Percentiles rank a stretch among this genome's conserved stretches.
These are phyloP conservation scores for Chloroclysta siterata DNA, from an alignment of 2,888 invertebrate species.

Conservation along the genomic window DNA sequence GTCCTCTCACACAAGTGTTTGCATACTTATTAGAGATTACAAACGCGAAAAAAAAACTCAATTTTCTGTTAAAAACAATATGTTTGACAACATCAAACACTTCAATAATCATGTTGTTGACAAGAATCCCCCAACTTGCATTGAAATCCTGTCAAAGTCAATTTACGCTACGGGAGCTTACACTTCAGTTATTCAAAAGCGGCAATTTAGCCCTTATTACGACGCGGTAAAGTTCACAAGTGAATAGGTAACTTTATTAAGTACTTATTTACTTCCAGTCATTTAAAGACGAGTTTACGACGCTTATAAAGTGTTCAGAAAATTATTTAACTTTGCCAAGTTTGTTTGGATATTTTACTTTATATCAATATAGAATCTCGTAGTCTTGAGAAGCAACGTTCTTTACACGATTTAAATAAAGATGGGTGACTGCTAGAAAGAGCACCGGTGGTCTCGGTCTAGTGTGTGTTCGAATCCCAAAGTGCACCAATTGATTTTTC, in stretches of 20 bases:
- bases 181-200: neutral
- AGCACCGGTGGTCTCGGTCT: too few relatives aligned
- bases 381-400: too few relatives aligned
- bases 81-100: too few relatives aligned
- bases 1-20: too few relatives aligned
- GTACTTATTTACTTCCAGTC: slow-evolving; percentile 23
- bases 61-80: too few relatives aligned
- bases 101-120: neutral
- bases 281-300: slow-evolving; percentile 18
- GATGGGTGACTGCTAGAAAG: too few relatives aligned
- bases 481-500: too few relatives aligned
- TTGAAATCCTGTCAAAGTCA: neutral
- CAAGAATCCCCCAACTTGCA: neutral
- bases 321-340: slow-evolving; percentile 14
- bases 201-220: slow-evolving; percentile 21
- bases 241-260: slow-evolving; percentile 20
- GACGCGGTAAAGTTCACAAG: slow-evolving; percentile 20
- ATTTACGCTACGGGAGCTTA: neutral
- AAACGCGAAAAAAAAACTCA: too few relatives aligned
- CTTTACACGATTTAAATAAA: too few relatives aligned
- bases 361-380: neutral
- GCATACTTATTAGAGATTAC: too few relatives aligned
- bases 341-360: slow-evolving; percentile 3
- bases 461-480: too few relatives aligned
- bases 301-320: slow-evolving; percentile 17